A percentile compares a stretch with the other conserved stretches of the same genome.
Conservation (phyloP, 2,888 invertebrate genomes). For the Tetranychus truncatus region DNA sequence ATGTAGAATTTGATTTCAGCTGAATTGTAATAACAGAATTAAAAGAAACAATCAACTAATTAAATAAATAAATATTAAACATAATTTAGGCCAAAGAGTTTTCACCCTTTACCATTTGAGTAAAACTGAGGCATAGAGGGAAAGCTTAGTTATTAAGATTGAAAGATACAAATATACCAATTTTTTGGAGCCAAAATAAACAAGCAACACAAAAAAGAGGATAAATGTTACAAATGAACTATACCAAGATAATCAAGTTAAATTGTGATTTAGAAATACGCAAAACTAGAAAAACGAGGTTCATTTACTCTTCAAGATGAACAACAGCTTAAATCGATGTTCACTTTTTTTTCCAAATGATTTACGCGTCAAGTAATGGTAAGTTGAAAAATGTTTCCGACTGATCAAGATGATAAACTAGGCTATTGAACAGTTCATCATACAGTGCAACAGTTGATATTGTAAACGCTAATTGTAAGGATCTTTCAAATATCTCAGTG, state of each 20-base stretch:
- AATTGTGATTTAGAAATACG: neutral
- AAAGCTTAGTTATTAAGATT: no score
- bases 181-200: neutral
- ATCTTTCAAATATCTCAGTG: no score
- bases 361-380: no score
- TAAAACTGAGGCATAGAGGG: no score
- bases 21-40: neutral
- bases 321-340: neutral
- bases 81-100: neutral
- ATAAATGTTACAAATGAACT: neutral
- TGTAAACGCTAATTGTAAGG: no score
- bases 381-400: no score
- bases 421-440: no score
- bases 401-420: no score
- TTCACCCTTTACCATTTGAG: neutral
- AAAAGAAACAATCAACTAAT: neutral
- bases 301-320: neutral
- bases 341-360: no score
- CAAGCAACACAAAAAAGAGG: neutral
- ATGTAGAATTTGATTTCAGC: no score
- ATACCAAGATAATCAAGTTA: neutral
- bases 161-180: neutral
- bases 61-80: neutral
- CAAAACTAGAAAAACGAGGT: neutral
- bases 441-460: no score